Evolutionary conservation across 2,888 invertebrate species (phyloP).

Genomic region (Cremastobaeus sp.): DNA sequence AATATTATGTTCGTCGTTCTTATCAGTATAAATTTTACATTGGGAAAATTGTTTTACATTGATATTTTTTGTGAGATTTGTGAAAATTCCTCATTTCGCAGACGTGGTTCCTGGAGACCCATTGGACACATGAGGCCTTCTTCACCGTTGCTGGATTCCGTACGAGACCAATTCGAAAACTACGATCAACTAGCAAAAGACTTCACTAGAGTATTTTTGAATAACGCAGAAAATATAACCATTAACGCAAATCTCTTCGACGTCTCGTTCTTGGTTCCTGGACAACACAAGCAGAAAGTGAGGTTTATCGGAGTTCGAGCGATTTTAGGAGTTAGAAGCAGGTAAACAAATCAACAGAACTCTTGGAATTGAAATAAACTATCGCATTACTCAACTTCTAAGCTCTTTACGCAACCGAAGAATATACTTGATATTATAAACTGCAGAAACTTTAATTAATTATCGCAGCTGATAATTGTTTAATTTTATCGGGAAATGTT

Average conservation of each 20-base stretch:
- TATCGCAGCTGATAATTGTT: too few relatives aligned
- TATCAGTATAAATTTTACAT: too few relatives aligned
- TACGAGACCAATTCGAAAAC: constrained; percentile 95
- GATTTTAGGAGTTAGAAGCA: constrained; percentile 93
- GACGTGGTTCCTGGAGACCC: constrained; percentile 92
- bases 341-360: too few relatives aligned
- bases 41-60: too few relatives aligned
- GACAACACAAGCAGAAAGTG: constrained; percentile 94
- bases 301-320: constrained; percentile 94
- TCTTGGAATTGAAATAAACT: too few relatives aligned
- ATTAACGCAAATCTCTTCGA: constrained; percentile 92
- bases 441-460: too few relatives aligned
- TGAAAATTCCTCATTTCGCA: neutral
- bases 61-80: too few relatives aligned
- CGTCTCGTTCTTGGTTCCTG: constrained; percentile 90
- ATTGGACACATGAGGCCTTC: constrained; percentile 97
- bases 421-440: too few relatives aligned
- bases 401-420: too few relatives aligned
- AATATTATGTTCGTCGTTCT: too few relatives aligned
- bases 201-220: constrained; percentile 92
- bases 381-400: too few relatives aligned
- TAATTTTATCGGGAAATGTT: too few relatives aligned
- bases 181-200: constrained; percentile 91
- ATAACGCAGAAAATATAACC: constrained; percentile 87
- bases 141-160: constrained; percentile 93